Evolutionary conservation across 2,113 vertebrate genomes (phyloP), one percentile per base, ranked within the genome.

Genomic region (Pluvialis apricaria): DNA sequence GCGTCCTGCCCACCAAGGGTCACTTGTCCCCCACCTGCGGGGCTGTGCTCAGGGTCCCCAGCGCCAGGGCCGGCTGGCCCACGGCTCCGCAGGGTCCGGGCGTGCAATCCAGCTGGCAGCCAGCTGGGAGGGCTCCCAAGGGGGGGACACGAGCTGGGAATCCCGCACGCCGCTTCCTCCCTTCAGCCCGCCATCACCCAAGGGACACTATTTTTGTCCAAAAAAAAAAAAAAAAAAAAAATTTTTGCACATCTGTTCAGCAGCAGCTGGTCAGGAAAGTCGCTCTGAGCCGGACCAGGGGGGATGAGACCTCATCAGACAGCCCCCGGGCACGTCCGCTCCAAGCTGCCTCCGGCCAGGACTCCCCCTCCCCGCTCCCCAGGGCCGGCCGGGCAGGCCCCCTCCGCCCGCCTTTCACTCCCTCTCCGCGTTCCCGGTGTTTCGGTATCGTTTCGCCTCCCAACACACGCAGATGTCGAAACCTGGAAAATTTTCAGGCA

Each of bases 201-300:
- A 21, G 94, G 91, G 96, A 95, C 21, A 3, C 71, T 88, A 92
- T 93, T 93, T 86, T 45, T 76, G 55, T 88, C 88, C n/a, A n/a
- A n/a, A n/a, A n/a, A n/a, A n/a, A n/a, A 64, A 32, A 78, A 34
- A 75, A 64, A 51, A 28, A 61, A 34, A 72, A 34, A 75, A 54
- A 51, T 24, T 42, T 93, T 9, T 40, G 34, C 94, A 96, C 96
- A 97, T 93, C 92, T 97, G 96, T 21, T 90, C 44, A 44, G 68
- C 94, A 96, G 86, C 95, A 95, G 96, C 94, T 94, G 94, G 57
- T 57, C 92, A 83, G 92, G 79, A 90, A 93, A 95, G 72, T 13
- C 6, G 1, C 58, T 72, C n/a, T 1, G 10, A 49, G 79, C 34
- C 1, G 2, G 68, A 45, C 54, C 1, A 18, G 11, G 40, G 58